Conservation (phyloP, 1,140 invertebrate genomes). For the Musca domestica region DNA sequence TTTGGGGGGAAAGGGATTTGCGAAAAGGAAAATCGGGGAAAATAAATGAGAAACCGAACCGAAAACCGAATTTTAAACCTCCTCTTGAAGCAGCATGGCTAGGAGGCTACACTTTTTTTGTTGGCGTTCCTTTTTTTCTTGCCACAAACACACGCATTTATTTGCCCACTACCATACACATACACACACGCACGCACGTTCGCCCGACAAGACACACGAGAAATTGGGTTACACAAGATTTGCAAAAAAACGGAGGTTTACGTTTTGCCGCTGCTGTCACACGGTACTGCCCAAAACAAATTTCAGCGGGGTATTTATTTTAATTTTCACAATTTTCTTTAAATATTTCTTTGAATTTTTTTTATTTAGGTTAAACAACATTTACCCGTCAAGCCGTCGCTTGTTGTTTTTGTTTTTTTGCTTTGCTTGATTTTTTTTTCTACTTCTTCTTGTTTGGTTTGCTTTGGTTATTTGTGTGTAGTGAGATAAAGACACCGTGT, state of each 20-base stretch:
- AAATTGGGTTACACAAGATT: constrained; percentile 19
- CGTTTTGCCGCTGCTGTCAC: neutral
- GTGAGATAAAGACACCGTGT: too few species aligned
- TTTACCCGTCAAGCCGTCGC: neutral
- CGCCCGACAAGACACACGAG: constrained; percentile 4
- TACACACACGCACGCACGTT: neutral
- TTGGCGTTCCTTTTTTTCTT: too few species aligned
- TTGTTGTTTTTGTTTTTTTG: neutral
- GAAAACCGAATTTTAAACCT: neutral
- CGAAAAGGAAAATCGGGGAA: neutral
- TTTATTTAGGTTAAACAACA: neutral
- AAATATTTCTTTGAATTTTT: neutral
- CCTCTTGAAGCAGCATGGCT: too few species aligned
- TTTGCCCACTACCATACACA: neutral
- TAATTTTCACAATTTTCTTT: neutral
- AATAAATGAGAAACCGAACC: neutral
- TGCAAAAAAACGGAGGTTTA: neutral
- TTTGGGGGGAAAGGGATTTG: neutral
- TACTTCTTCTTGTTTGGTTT: neutral
- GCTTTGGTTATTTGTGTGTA: neutral
- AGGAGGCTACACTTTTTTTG: too few species aligned
- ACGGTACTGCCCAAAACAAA: too few species aligned
- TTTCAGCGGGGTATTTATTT: too few species aligned
- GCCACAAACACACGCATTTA: too few species aligned
- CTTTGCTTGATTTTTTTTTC: neutral